Evolutionary conservation across 2,797 vertebrate species (phyloP).

Genomic region (Poecilia wingei): DNA sequence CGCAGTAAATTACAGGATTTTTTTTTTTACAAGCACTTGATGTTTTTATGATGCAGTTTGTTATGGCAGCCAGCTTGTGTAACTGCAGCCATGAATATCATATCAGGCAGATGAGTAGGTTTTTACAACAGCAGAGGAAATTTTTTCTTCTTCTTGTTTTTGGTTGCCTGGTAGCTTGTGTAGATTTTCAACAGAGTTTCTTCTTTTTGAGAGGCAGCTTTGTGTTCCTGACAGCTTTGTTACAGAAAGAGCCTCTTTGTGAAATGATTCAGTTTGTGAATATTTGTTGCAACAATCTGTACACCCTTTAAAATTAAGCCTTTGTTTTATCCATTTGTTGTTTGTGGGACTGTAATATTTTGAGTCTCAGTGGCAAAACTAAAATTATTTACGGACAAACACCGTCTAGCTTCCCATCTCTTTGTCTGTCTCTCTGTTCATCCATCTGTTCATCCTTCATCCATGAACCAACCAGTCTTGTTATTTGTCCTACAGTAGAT

Average conservation of each 20-base stretch:
- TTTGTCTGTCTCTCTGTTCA: not conserved
- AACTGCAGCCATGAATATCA: not conserved
- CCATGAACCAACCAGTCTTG: not conserved
- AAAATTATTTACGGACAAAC: not conserved
- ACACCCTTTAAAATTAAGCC: not conserved
- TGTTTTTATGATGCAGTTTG: slow-evolving; percentile 8
- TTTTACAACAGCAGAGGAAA: slow-evolving; percentile 3
- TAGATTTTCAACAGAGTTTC: not conserved
- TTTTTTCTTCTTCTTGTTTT: not conserved
- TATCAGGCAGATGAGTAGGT: not conserved
- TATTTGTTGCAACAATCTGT: not conserved
- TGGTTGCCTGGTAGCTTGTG: not conserved
- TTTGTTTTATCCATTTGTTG: slow-evolving; percentile 7
- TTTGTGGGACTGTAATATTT: slow-evolving; percentile 9
- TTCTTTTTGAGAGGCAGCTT: not conserved
- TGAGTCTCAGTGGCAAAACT: not conserved
- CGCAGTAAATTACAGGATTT: not conserved
- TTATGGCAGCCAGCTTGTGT: not conserved
- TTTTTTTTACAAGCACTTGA: slow-evolving; percentile 1
- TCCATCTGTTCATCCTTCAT: not conserved
- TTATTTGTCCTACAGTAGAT: not conserved
- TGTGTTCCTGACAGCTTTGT: not conserved
- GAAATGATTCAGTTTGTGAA: not conserved
- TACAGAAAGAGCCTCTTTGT: not conserved
- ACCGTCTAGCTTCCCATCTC: not conserved